These are phyloP conservation scores for Congeria kusceri DNA, from an alignment of 2,888 invertebrate genomes.

Conservation along the genomic window DNA sequence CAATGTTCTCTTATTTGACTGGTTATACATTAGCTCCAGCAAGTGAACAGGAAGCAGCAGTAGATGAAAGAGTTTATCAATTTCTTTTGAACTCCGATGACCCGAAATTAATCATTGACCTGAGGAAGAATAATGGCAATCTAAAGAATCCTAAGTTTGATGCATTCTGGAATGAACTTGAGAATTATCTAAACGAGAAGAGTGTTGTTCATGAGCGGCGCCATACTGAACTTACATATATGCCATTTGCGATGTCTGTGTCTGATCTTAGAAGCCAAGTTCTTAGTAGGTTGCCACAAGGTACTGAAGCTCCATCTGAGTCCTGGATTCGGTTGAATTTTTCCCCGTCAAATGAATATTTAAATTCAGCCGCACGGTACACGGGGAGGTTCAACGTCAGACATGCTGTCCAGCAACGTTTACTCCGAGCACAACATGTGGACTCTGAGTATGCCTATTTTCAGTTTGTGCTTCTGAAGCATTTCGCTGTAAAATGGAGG, in stretches of 20 bases:
- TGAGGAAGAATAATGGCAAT: constrained; percentile 22
- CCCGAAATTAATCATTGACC: constrained; percentile 25
- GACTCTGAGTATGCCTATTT: constrained; percentile 15
- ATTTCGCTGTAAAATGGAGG: constrained; percentile 28
- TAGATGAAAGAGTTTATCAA: constrained; percentile 32
- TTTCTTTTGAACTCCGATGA: constrained; percentile 42
- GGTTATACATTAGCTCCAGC: constrained; percentile 17
- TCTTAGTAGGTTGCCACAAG: constrained; percentile 5
- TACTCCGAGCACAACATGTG: constrained; percentile 25
- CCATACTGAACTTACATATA: not conserved
- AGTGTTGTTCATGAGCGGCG: constrained; percentile 34
- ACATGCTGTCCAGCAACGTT: constrained; percentile 31
- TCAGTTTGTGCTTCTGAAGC: constrained; percentile 23
- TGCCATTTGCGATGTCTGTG: constrained; percentile 29
- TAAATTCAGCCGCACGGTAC: constrained; percentile 15
- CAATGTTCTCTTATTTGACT: constrained; percentile 28
- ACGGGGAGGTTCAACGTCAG: constrained; percentile 33
- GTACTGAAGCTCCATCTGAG: constrained; percentile 12
- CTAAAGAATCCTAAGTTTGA: constrained; percentile 31
- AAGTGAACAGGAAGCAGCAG: constrained; percentile 8
- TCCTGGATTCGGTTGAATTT: constrained; percentile 36
- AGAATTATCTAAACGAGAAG: constrained; percentile 23
- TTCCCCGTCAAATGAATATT: constrained; percentile 19
- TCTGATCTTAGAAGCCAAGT: constrained; percentile 18
- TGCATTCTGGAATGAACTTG: constrained; percentile 35